Evolutionary conservation across 2,113 vertebrate genomes (phyloP), one percentile per base, ranked within the genome.

Genomic region (Rostratula benghalensis): DNA sequence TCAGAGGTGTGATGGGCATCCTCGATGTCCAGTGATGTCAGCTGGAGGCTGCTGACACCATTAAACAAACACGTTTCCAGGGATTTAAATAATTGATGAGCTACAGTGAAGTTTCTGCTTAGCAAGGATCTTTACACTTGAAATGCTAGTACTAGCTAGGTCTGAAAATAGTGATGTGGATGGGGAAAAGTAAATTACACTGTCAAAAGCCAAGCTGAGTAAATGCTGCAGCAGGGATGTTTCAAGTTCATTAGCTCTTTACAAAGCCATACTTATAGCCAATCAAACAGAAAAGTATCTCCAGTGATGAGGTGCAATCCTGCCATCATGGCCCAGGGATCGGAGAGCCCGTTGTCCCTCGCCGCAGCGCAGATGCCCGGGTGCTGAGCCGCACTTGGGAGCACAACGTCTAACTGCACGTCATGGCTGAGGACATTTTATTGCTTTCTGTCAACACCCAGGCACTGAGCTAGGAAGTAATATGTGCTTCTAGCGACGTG

Each of bases 381-480:
- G 43, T 81, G 83, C 80, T 74, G 71, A 85, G 65, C 41, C 0
- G 0, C 70, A 15, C 59, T 75, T 63, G 1, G 10, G 71, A 88
- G 28, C 45, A 18, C 75, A 33, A 16, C 3, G 3, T 91, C 81
- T 83, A 50, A 45, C 69, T 74, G 90, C 74, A 31, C 3, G 13
- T 93, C 95, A 92, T 39, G 83, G 88, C 91, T 91, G 86, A 95
- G 77, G 86, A 91, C 88, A 63, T 39, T 92, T 95, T 90, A 96
- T 89, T 96, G 95, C 90, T 89, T 94, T 89, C 88, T 96, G 94
- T 93, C 95, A 96, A 90, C 93, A 93, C 86, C 31, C 74, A 19
- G 67, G 54, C 88, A 86, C 64, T 0, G 21, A 74, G 92, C 57
- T 93, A 63, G 89, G 90, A 95, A 96, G 87, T 76, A 85, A 96